Base-by-base conservation (phyloP, 1,140 invertebrate species). In the Magallana ariakensis region DNA sequence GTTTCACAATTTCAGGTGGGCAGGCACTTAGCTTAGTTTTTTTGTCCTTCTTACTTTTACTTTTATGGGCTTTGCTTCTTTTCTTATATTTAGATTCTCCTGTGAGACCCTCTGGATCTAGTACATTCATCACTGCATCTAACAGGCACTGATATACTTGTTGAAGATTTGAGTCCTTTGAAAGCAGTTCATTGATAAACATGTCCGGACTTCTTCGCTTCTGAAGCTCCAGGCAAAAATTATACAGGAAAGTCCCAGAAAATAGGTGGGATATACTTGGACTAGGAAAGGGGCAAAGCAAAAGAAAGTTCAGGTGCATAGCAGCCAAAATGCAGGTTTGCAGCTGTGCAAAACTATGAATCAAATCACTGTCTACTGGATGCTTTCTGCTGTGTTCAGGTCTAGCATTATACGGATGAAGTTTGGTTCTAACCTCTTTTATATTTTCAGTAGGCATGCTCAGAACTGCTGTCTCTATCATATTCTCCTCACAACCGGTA, bases 301-400 rank as follows among this genome's bases (percentile, higher is more conserved):
- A 88, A 13, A 94, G 62, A 60, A 92, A 90, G 86, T 94, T 94
- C 11, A 94, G 75, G 83, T 92, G 88, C 6, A 90, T 60, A 0
- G 70, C 62, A 33, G 90, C 89, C 0, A 90, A 83, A n/a, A 93
- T 70, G 66, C 91, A 93, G 16, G 91, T 54, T 66, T 94, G 93
- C 46, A 93, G 92, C 86, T 94, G 93, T 2, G 92, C 86, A 85
- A 92, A 92, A 10, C 85, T 91, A 88, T 95, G 94, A 56, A 93
- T 88, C 10, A 92, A 86, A 10, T 56, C 13, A 46, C 87, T 84
- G 19, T 93, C 90, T 26, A 93, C 85, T 2, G 70, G 87, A 86
- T 90, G 87, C 75, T 87, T 89, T 13, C 84, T 88, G 15, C 87
- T 91, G 62, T 92, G 90, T 56, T 91, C 87, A 9, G 87, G 89